These are phyloP conservation scores for Phaedon cochleariae DNA, from an alignment of 2,888 invertebrate genomes.

Conservation along the genomic window DNA sequence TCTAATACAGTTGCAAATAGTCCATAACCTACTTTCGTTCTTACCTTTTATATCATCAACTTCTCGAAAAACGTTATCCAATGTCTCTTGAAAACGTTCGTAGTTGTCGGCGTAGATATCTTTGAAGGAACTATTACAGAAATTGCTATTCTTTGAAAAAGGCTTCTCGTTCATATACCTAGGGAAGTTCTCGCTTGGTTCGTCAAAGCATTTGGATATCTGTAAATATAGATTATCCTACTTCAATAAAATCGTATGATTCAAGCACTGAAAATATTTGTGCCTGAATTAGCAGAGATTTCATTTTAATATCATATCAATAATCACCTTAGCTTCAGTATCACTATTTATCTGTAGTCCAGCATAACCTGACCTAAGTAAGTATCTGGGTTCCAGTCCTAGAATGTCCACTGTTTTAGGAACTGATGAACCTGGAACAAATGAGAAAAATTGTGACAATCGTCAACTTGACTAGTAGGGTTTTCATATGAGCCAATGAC, in stretches of 20 bases:
- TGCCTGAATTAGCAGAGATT: no score
- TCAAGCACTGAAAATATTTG: no score
- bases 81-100: constrained; percentile 35
- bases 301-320: no score
- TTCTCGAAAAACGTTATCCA: constrained; percentile 43
- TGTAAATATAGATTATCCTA: constrained; percentile 22
- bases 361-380: constrained; percentile 55
- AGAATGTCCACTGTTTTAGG: constrained; percentile 49
- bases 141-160: constrained; percentile 24
- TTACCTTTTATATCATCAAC: constrained; percentile 46
- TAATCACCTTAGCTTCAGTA: constrained; percentile 45
- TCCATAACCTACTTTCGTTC: constrained; percentile 5
- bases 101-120: constrained; percentile 27
- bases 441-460: no score
- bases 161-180: constrained; percentile 33
- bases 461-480: no score
- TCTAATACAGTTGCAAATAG: constrained; percentile 5
- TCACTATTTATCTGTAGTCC: constrained; percentile 50
- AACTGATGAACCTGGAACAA: constrained; percentile 47
- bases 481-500: no score
- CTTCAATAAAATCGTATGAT: no score
- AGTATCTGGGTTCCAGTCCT: constrained; percentile 55
- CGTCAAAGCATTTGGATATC: constrained; percentile 29
- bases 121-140: constrained; percentile 27
- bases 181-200: constrained; percentile 23